Conservation (phyloP, 2,888 invertebrate genomes). For the Epirrita christyi region DNA sequence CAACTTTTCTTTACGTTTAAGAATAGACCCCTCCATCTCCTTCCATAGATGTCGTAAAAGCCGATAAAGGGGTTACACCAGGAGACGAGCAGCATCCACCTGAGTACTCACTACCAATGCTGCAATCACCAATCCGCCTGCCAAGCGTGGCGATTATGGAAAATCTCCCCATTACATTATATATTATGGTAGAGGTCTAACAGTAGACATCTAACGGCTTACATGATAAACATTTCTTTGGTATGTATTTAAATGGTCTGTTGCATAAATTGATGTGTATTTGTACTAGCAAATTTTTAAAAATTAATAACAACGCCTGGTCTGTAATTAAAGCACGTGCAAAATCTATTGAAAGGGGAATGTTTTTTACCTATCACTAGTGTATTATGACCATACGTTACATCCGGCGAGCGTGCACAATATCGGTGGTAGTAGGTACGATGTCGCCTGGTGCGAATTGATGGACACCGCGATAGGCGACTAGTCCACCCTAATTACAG, state of each 20-base stretch:
- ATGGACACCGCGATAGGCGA: conserved; percentile 67
- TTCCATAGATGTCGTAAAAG: too few relatives aligned
- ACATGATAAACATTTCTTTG: too few relatives aligned
- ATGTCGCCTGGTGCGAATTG: conserved; percentile 61
- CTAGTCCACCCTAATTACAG: conserved; percentile 67
- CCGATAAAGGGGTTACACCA: too few relatives aligned
- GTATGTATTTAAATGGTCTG: conserved; percentile 23
- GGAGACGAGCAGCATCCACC: too few relatives aligned
- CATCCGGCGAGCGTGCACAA: conserved; percentile 67
- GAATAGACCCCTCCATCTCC: too few relatives aligned
- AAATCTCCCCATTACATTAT: too few relatives aligned
- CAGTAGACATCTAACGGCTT: too few relatives aligned
- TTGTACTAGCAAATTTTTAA: conserved; percentile 10
- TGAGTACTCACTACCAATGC: too few relatives aligned
- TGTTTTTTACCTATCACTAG: conserved; percentile 73
- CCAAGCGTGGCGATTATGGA: too few relatives aligned
- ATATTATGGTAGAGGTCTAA: too few relatives aligned
- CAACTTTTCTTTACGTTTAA: too few relatives aligned
- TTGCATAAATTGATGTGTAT: conserved; percentile 18
- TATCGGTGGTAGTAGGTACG: conserved; percentile 41
- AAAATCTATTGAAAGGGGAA: conserved; percentile 35
- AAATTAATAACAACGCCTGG: conserved; percentile 27
- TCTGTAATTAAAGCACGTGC: conserved; percentile 38
- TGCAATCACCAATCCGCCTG: too few relatives aligned
- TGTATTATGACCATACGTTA: conserved; percentile 60